Base-by-base conservation (phyloP, 1,140 invertebrate genomes). In the Hycleus phaleratus region DNA sequence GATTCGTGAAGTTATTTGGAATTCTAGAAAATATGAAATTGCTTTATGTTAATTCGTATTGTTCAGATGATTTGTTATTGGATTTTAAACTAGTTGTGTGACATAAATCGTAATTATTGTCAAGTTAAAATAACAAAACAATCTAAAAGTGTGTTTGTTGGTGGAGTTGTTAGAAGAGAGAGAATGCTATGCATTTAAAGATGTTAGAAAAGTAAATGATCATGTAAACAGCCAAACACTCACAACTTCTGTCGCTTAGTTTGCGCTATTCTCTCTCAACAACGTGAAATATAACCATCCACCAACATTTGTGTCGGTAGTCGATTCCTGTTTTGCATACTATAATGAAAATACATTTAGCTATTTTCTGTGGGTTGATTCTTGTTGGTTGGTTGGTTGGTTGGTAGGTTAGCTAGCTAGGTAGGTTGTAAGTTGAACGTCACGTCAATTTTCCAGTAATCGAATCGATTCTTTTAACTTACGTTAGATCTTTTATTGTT, bases 301-400 rank as follows among this genome's bases (percentile, higher is more conserved):
- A 55, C 8, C 12, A 46, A 42, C 56, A 60, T 61, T 57, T 42
- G 48, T 46, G 45, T 52, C 50, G 46, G 43, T 42, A 45, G 38
- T 61, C 53, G n/a, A 50, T 60, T 52, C 63, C 64, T 68, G 66
- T 64, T 68, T 68, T 68, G 64, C 66, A 68, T 68, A 60, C 62
- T 68, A 66, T 68, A 68, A 66, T 68, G 66, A 68, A 68, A 68
- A 64, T 60, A 68, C 66, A 68, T 68, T 68, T 68, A 64, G 52
- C 59, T 43, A 62, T 62, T 64, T 42, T 64, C 51, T 59, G 45
- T 54, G 51, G 59, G 26, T 38, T 18, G 40, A 56, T 18, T 26
- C 26, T 42, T 10, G 46, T 42, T 26, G 46, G 46, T 56, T 47
- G 38, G 38, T 39, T 39, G 38, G 10, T 38, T 5, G 38, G 5